These are phyloP conservation scores for Diorhabda carinulata DNA, from an alignment of 1,140 invertebrate genomes.

Conservation along the genomic window DNA sequence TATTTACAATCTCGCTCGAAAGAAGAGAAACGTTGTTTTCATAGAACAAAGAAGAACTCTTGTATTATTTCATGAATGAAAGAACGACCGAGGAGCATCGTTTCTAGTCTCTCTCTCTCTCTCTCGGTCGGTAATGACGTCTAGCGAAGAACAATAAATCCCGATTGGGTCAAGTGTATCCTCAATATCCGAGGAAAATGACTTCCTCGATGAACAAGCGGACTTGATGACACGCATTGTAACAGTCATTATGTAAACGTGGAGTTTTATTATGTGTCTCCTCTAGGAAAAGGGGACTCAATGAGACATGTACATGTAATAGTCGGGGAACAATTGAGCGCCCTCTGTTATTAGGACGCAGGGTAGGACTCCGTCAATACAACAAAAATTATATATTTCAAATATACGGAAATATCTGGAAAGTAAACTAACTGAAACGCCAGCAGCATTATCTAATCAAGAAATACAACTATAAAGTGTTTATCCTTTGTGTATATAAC, in stretches of 20 bases:
- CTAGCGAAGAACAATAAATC: constrained; percentile 34
- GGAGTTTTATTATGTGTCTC: constrained; percentile 38
- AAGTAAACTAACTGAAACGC: no score
- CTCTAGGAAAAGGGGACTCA: constrained; percentile 17
- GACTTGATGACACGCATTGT: constrained; percentile 45
- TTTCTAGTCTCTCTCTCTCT: constrained; percentile 9
- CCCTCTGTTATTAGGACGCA: constrained; percentile 12
- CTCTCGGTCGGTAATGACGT: constrained; percentile 18
- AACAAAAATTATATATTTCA: not conserved
- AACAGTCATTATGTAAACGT: constrained; percentile 45
- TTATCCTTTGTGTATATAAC: no score
- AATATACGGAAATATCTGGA: no score
- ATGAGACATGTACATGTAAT: constrained; percentile 23
- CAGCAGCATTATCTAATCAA: no score
- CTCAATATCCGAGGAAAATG: constrained; percentile 40
- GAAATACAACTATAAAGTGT: no score
- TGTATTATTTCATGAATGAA: constrained; percentile 13
- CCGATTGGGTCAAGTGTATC: constrained; percentile 39
- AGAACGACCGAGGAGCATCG: not conserved
- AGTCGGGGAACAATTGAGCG: constrained; percentile 10
- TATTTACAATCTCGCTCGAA: not conserved
- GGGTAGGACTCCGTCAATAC: not conserved
- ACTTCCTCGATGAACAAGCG: constrained; percentile 44
- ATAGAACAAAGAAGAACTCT: constrained; percentile 15
- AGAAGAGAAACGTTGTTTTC: constrained; percentile 17